Evolutionary conservation across 1,140 invertebrate species (phyloP), one percentile per base, ranked within the genome.

Genomic region (Drosophila quadrilineata): DNA sequence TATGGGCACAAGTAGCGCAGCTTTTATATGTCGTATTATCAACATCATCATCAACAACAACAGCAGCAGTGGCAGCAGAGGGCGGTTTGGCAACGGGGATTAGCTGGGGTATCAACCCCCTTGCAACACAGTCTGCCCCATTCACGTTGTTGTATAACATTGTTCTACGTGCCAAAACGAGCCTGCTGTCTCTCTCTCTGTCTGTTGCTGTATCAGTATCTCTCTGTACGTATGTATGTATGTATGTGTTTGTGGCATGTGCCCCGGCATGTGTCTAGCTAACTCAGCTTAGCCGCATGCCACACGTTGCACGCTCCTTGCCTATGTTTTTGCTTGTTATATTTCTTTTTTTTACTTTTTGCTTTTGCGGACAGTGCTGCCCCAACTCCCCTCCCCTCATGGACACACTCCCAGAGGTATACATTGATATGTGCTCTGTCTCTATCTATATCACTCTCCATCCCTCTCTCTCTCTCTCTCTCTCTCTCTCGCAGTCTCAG

Each of bases 11-110:
- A 87, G 80, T 75, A 28, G 17, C 74, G 28, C n/a, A 56, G 56
- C 75, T 50, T 80, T 80, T 75, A 74, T 66, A 36, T 79, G 75
- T 53, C 40, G 70, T 64, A 79, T 74, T 71, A 70, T 66, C 68
- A 68, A 68, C 69, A 71, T 71, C 77, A 69, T 76, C 77, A 62
- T 49, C 74, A 36, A 56, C 63, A 73, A 54, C 70, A 43, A 52
- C 73, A 66, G 36, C 16, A 45, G 35, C 52, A 24, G 63, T 28
- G 56, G 46, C n/a, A 40, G 31, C 10, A 36, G 16, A 3, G 6
- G 10, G 10, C 3, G 29, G n/a, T n/a, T n/a, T n/a, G n/a, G n/a
- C n/a, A n/a, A n/a, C n/a, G 29, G 63, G 63, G 38, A 59, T 52
- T 59, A 43, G 63, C 56, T 59, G 76, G 76, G 65, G 52, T 60